These are phyloP conservation scores for Dromococcyx pavoninus DNA, from an alignment of 2,797 vertebrate genomes.

Conservation along the genomic window DNA sequence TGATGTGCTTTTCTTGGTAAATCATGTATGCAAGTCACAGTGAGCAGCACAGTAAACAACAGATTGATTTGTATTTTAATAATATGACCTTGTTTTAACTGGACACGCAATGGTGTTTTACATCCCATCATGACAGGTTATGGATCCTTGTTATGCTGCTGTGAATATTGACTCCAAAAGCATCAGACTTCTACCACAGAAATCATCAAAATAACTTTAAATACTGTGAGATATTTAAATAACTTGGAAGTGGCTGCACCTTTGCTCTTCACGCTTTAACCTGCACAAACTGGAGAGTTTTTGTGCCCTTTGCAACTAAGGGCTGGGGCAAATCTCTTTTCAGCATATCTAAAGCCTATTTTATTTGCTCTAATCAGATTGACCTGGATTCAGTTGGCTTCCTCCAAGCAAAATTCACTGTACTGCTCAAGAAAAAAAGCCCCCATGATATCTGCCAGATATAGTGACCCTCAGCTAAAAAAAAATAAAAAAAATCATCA, in stretches of 20 bases:
- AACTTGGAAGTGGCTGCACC: background rate
- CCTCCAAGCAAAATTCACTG: conserved; percentile 48
- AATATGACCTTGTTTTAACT: conserved; percentile 41
- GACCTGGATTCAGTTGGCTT: conserved; percentile 58
- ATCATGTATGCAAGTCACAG: background rate
- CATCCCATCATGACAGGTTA: background rate
- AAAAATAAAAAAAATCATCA: no score
- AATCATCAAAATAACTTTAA: conserved; percentile 22
- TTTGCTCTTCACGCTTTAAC: background rate
- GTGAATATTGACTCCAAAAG: background rate
- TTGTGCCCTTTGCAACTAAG: background rate
- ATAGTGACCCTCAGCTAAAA: conserved; percentile 28
- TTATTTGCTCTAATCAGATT: conserved; percentile 48
- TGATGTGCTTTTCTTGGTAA: background rate
- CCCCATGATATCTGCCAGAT: background rate
- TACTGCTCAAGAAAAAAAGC: background rate
- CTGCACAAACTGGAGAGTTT: background rate
- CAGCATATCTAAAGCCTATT: background rate
- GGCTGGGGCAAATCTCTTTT: background rate
- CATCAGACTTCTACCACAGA: background rate
- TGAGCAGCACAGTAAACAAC: conserved; percentile 4
- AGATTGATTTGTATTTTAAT: conserved; percentile 59
- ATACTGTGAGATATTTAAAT: background rate
- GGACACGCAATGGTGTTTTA: conserved; percentile 16
- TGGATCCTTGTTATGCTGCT: background rate